Base-by-base conservation (phyloP, 2,113 vertebrate species). In the Leucopsar rothschildi region DNA sequence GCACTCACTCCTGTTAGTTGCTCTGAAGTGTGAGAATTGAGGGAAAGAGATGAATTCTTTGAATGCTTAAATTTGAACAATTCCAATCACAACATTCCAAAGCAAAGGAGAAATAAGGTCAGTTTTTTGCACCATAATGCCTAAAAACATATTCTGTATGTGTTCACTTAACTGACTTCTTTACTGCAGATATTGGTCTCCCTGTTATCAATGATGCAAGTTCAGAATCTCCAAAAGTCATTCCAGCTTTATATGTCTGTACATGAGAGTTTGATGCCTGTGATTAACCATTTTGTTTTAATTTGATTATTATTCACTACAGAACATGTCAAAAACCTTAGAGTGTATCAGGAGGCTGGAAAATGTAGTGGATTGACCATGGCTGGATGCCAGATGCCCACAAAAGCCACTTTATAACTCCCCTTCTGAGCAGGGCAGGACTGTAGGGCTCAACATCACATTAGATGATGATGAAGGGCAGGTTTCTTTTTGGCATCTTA, bases 1-100 rank as follows among this genome's bases (percentile, higher is more conserved):
- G 7, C 4, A n/a, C 5, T 50, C 7, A 47, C 0, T 1, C 4
- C 21, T 35, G 11, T 44, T 40, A 55, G 9, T 50, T 81, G 16
- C 14, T 66, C 52, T 6, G 15, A 70, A 61, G 24, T 55, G 21
- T 19, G 45, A 69, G 31, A 33, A 35, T 20, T 60, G 11, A 71
- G 12, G 12, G 61, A 42, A 42, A 42, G 13, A 70, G 27, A 55
- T 1, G 28, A 5, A 27, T 63, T 73, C 70, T 87, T 66, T 60
- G 40, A 76, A 37, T 50, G 8, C 22, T 73, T 65, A 49, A 53
- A 65, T 65, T 8, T 21, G 17, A 40, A 50, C 23, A 45, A 63
- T 66, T 93, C 50, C 39, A 79, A 76, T 53, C 33, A 65, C 60
- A 89, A 24, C 44, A 47, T 85, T 79, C 40, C 49, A 65, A 75